Base-by-base conservation (phyloP, 2,113 vertebrate species). In the Aspidoscelis tigris region DNA sequence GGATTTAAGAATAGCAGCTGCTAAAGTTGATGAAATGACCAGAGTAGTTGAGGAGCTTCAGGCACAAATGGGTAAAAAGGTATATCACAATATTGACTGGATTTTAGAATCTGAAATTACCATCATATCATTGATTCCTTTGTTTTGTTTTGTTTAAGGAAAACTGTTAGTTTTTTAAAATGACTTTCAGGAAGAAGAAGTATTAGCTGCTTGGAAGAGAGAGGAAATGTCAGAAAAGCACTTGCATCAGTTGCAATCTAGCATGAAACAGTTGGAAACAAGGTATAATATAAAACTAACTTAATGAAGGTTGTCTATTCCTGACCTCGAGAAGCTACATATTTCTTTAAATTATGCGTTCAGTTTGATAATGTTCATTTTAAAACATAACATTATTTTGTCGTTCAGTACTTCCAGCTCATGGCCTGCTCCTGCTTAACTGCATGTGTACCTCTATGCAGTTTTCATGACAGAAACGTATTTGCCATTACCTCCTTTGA, bases 11-110 rank as follows among this genome's bases (percentile, higher is more conserved):
- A 93, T 92, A 22, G 96, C 98, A 90, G 94, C 93, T 44, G 90
- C 94, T 43, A 98, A 97, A 90, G 95, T 97, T 87, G 97, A 97
- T 78, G 97, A 98, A 93, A 96, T 98, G 95, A 97, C 93, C 68
- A 96, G 92, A 82, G 66, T 97, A 78, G 85, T 95, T 53, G 96
- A 98, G 91, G 95, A 86, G 64, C 88, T 98, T 86, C 96, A 97
- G 89, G 94, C 91, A n/a, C 96, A 98, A 18, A 86, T 98, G 86
- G 94, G 97, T 78, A 97, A 95, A 92, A 96, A 94, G 97, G 98
- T 99, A 95, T 85, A 93, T 11, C 65, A 50, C 72, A 58, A n/a
- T 72, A 4, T 12, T 86, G 87, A 2, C 58, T n/a, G 68, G 81
- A 70, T 76, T 82, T 41, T 79, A 85, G 78, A 58, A 0, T 0